Conservation (phyloP, 2,888 invertebrate genomes). For the Tetragonisca angustula region DNA sequence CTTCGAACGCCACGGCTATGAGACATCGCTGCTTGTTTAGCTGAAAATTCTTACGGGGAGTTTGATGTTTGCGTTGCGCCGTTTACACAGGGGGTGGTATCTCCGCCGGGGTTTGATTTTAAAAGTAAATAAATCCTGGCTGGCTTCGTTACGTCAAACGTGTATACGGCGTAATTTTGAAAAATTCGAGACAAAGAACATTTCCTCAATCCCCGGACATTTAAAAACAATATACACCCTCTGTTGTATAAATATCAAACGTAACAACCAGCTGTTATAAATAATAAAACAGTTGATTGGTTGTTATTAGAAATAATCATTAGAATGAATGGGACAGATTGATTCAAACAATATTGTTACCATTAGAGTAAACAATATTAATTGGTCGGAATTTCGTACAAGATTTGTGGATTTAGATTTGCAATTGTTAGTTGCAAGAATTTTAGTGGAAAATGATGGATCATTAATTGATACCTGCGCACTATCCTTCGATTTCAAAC, state of each 20-base stretch:
- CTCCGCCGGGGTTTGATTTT: background rate
- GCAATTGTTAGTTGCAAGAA: too few species aligned
- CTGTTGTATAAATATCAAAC: background rate
- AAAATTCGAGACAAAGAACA: background rate
- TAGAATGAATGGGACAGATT: too few species aligned
- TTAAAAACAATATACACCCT: background rate
- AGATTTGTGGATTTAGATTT: too few species aligned
- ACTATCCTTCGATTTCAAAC: too few species aligned
- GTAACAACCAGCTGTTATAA: background rate
- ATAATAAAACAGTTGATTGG: background rate
- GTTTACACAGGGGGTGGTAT: background rate
- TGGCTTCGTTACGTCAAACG: background rate
- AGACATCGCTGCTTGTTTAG: background rate
- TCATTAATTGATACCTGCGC: too few species aligned
- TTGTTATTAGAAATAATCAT: too few species aligned
- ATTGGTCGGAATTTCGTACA: too few species aligned
- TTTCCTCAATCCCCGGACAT: background rate
- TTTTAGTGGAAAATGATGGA: too few species aligned
- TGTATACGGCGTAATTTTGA: background rate
- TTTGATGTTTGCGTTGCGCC: background rate
- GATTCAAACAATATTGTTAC: too few species aligned
- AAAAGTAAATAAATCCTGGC: background rate
- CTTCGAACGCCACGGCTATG: conserved; percentile 3
- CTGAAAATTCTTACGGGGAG: background rate
- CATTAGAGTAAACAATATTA: too few species aligned